Evolutionary conservation across 2,797 vertebrate species (phyloP).

Genomic region (Kryptopterus vitreolus): DNA sequence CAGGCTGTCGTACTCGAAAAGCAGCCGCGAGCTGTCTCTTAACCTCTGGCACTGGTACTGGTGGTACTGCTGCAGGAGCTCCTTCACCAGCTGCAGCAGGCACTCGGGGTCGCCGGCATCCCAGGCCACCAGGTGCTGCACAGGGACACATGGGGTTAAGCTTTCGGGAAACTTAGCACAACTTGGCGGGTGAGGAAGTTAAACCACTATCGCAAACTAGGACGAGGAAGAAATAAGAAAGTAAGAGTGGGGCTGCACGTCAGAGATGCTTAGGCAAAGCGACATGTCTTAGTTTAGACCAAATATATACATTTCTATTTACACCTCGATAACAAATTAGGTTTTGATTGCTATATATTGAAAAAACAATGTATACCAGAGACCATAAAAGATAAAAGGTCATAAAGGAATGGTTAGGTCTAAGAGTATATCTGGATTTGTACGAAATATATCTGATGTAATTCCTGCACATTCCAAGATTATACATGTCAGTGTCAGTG

Average conservation of each 20-base stretch:
- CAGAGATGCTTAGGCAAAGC: background rate
- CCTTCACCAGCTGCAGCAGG: slow-evolving; percentile 93
- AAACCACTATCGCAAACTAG: background rate
- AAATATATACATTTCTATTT: background rate
- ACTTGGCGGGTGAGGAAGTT: no score
- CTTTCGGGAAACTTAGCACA: background rate
- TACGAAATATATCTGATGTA: no score
- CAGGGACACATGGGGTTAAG: background rate
- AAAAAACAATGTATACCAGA: background rate
- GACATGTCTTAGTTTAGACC: background rate
- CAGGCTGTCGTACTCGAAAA: slow-evolving; percentile 96
- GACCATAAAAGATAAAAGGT: no score
- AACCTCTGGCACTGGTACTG: slow-evolving; percentile 93
- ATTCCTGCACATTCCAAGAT: no score
- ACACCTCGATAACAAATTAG: background rate
- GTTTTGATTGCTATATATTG: background rate
- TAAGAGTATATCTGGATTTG: no score
- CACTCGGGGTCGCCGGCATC: slow-evolving; percentile 88
- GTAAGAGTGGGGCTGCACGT: background rate
- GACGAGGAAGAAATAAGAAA: background rate
- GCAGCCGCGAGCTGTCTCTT: slow-evolving; percentile 91
- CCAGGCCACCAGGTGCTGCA: slow-evolving; percentile 91
- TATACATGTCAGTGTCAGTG: no score
- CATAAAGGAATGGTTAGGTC: no score
- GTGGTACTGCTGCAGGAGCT: slow-evolving; percentile 96